Percentiles rank a stretch among this genome's conserved stretches.
These are phyloP conservation scores for Coluber constrictor DNA, from an alignment of 2,797 vertebrate species.

Conservation along the genomic window DNA sequence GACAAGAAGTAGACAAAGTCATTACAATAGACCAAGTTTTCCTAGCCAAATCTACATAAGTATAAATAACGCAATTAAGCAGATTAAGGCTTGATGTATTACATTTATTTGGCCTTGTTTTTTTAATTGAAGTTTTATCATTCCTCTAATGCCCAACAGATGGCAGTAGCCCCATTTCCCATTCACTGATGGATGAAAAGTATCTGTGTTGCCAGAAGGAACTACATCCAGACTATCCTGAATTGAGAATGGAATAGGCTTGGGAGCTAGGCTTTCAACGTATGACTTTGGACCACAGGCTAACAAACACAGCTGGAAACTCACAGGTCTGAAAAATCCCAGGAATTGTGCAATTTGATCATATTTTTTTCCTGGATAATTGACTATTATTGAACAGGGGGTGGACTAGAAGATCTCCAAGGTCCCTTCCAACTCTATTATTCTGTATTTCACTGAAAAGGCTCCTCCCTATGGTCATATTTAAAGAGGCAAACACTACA, in stretches of 20 bases:
- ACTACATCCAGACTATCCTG: neutral
- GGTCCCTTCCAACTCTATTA: neutral
- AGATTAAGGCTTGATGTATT: neutral
- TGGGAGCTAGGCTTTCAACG: neutral
- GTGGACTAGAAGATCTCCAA: neutral
- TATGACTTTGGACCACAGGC: neutral
- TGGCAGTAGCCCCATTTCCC: slow-evolving; percentile 4
- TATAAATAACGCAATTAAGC: neutral
- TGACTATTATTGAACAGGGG: neutral
- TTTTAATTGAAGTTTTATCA: neutral
- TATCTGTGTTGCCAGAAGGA: neutral
- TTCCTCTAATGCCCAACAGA: slow-evolving; percentile 15
- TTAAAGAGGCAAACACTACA: neutral
- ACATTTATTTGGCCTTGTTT: neutral
- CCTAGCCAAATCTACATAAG: neutral
- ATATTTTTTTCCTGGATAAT: neutral
- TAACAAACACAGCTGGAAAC: neutral
- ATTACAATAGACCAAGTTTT: neutral
- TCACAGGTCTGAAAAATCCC: neutral
- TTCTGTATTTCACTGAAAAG: neutral
- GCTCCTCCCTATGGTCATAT: neutral
- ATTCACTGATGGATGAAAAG: neutral
- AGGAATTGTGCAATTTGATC: neutral
- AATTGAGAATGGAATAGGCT: neutral
- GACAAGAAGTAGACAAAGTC: neutral